A percentile compares a stretch with the other conserved stretches of the same genome.
Evolutionary conservation across 2,113 vertebrate species (phyloP).

Genomic region (Oriolus oriolus): DNA sequence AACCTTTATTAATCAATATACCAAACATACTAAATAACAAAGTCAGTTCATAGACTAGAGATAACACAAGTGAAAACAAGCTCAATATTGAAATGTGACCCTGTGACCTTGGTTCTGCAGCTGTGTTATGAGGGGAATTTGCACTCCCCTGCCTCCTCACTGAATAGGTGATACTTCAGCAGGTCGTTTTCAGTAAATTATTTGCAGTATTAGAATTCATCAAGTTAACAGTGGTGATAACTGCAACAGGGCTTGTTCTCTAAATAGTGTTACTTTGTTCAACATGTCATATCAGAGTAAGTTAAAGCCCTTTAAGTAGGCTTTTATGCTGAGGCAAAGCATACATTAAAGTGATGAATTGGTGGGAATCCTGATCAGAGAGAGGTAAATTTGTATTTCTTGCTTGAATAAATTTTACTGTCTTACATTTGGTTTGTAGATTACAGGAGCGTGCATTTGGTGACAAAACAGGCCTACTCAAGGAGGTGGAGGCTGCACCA

Average conservation of each 20-base stretch:
- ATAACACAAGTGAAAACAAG: not conserved
- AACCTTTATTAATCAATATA: constrained; percentile 6
- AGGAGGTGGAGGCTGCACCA: constrained; percentile 8
- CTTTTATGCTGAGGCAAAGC: constrained; percentile 12
- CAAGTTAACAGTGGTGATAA: not conserved
- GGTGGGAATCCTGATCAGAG: constrained; percentile 45
- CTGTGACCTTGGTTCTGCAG: not conserved
- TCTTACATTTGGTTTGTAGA: constrained; percentile 57
- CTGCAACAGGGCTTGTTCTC: not conserved
- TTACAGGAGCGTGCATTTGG: constrained; percentile 45
- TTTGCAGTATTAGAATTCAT: not conserved
- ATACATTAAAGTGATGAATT: constrained; percentile 69
- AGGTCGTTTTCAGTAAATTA: not conserved
- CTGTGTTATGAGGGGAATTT: not conserved
- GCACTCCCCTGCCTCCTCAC: not conserved
- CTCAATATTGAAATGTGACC: not conserved
- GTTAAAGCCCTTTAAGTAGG: constrained; percentile 2
- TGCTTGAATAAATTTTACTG: constrained; percentile 64
- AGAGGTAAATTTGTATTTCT: constrained; percentile 63
- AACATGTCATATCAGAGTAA: not conserved
- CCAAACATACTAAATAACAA: not conserved
- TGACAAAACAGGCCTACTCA: constrained; percentile 40
- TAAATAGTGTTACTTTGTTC: not conserved
- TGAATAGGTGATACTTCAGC: not conserved
- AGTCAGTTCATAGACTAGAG: not conserved